phyloP scores from a whole-genome alignment of 2,113 vertebrate genomes.

The Setophaga petechia region DNA sequence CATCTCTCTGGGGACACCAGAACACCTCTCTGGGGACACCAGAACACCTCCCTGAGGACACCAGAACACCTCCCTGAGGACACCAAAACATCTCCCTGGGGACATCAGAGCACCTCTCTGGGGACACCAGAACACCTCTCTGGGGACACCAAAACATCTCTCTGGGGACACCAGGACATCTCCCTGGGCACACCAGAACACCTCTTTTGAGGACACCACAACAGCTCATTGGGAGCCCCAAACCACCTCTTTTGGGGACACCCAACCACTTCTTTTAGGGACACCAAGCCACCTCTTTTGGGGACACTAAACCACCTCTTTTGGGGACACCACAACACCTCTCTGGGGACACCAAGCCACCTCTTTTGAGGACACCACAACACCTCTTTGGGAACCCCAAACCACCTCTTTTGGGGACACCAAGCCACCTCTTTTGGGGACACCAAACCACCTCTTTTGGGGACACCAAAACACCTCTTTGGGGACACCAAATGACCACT shows the following conservation, averaged over 20 bases:
- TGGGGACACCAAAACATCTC: rapidly evolving
- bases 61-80: too few species aligned
- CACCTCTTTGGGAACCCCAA: not conserved
- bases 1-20: not conserved
- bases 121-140: rapidly evolving
- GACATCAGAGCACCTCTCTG: not conserved
- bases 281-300: not conserved
- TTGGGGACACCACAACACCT: not conserved
- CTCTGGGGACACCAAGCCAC: too few species aligned
- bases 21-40: rapidly evolving
- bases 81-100: too few species aligned
- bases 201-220: too few species aligned
- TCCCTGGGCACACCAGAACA: not conserved
- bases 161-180: not conserved
- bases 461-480: not conserved
- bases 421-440: not conserved
- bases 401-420: not conserved
- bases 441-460: rapidly evolving
- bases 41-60: rapidly evolving
- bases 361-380: not conserved
- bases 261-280: too few species aligned
- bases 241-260: too few species aligned
- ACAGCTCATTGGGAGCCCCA: rapidly evolving
- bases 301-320: not conserved
- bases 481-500: not conserved